Base-by-base conservation (phyloP, 2,888 invertebrate species). In the Eupelmus urozonus region DNA sequence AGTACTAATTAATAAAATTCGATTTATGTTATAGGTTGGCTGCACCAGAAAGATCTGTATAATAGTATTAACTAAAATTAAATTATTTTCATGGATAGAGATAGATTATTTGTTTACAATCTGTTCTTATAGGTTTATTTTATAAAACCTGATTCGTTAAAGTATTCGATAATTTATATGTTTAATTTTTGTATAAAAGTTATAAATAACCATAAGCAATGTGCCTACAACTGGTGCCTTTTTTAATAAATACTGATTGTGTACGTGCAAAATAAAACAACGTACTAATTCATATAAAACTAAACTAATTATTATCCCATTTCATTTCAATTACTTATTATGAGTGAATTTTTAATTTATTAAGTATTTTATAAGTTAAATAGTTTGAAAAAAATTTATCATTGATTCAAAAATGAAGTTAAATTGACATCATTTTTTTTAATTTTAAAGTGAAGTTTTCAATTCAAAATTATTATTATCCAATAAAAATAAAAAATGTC, bases 11-110 rank as follows among this genome's bases (percentile, higher is more conserved):
- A 63, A 49, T 63, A 11, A 45, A 18, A 51, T 77, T 72, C n/a
- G 73, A 76, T 62, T 78, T 70, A 70, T 81, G 16, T 84, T 83
- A 18, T 78, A 88, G 87, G 70, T 74, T 88, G 40, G 85, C 84
- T 23, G 72, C 85, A 20, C 88, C 88, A 40, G 85, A 85, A 40
- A 85, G 88, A 70, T 63, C 81, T 59, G 67, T 51, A 62, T 77
- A 81, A 79, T 59, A 57, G 57, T 45, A 78, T 51, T 65, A 65
- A 27, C 0, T 65, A 59, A 72, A 65, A 25, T 11, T 79, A 72
- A 65, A 25, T 11, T 79, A 67, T 73, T 59, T 80, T 70, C 45
- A n/a, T n/a, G n/a, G n/a, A n/a, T n/a, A n/a, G 51, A 20, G 20
- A 75, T 69, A 65, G n/a, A 75, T 71, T 76, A 70, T 72, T 79